Evolutionary conservation across 1,140 invertebrate species (phyloP).

Genomic region (Acyrthosiphon pisum): DNA sequence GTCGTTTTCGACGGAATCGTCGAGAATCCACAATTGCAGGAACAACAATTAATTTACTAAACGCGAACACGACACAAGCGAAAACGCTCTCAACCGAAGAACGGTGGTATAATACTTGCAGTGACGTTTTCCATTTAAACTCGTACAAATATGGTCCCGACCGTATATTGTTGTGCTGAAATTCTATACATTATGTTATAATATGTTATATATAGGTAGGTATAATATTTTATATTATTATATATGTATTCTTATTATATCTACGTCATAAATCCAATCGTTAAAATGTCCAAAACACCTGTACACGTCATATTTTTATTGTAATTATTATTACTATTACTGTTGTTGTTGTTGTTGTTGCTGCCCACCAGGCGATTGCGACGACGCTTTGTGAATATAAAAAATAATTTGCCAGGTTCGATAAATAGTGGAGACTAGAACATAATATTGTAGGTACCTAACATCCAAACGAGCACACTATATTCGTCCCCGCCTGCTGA

Average conservation of each 20-base stretch:
- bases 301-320: neutral
- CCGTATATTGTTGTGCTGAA: neutral
- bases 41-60: constrained; percentile 3
- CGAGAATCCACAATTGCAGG: neutral
- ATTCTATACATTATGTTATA: neutral
- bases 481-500: no score
- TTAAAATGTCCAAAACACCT: neutral
- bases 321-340: neutral
- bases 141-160: neutral
- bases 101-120: neutral
- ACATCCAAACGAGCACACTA: neutral
- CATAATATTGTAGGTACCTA: neutral
- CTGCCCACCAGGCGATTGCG: neutral
- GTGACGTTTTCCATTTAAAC: neutral
- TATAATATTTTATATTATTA: no score
- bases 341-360: neutral
- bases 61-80: neutral
- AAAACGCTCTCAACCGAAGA: neutral
- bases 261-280: neutral
- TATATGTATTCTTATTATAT: neutral
- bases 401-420: neutral
- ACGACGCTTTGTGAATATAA: neutral
- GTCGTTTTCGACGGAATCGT: neutral
- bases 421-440: neutral
- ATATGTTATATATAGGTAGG: no score